Evolutionary conservation across 64 coral and sea anemone species (phyloP).

Genomic region (Montipora efflorescens): DNA sequence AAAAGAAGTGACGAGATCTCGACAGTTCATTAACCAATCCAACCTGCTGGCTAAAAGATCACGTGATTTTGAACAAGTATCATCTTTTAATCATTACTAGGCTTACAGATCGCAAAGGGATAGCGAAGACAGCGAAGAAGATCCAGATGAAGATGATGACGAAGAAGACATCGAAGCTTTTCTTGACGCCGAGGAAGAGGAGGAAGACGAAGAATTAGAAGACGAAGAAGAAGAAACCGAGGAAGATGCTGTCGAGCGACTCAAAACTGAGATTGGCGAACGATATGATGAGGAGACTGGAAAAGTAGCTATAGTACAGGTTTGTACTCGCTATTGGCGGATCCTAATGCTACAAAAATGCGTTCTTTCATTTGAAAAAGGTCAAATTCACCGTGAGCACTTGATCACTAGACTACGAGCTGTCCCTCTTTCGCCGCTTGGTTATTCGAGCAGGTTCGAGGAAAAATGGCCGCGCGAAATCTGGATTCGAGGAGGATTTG

Average conservation of each 20-base stretch:
- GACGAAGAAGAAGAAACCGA: slow-evolving; percentile 95
- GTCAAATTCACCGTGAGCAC: too few relatives aligned
- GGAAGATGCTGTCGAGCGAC: slow-evolving; percentile 86
- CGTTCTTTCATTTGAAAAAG: too few relatives aligned
- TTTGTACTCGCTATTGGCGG: neutral
- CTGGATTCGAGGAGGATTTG: too few relatives aligned
- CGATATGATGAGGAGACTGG: slow-evolving; percentile 84
- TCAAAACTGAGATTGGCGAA: slow-evolving; percentile 95
- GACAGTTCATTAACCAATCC: too few relatives aligned
- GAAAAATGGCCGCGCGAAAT: too few relatives aligned
- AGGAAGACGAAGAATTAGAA: slow-evolving; percentile 89
- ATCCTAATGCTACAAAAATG: too few relatives aligned
- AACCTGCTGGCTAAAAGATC: too few relatives aligned
- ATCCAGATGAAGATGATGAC: slow-evolving; percentile 79
- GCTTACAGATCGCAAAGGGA: slow-evolving; percentile 76
- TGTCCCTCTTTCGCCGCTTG: too few relatives aligned
- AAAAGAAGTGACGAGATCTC: too few relatives aligned
- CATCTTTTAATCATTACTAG: slow-evolving; percentile 3
- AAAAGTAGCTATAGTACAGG: slow-evolving; percentile 76
- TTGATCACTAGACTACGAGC: too few relatives aligned
- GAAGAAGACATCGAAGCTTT: slow-evolving; percentile 67
- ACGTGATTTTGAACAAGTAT: neutral
- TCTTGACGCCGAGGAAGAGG: slow-evolving; percentile 75
- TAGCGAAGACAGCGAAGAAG: slow-evolving; percentile 86
- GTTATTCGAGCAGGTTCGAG: too few relatives aligned